Evolutionary conservation across 2,113 vertebrate genomes (phyloP), one percentile per base, ranked within the genome.

Genomic region (Tachysurus fulvidraco): DNA sequence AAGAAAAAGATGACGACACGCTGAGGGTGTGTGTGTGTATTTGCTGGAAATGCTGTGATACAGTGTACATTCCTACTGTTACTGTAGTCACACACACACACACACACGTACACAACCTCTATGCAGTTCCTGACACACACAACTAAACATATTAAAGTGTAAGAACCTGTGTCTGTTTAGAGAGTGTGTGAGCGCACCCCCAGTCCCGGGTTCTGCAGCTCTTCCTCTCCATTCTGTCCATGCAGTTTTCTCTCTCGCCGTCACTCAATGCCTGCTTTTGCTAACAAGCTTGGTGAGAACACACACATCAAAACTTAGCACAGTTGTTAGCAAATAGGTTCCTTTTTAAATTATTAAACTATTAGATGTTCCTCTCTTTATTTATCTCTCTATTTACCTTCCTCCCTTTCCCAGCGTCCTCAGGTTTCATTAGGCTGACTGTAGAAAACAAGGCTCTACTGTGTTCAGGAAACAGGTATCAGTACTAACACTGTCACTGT

Each of bases 371-470:
- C 59, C 2, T n/a, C 59, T 9, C 59, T 25, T 1, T 60, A 21
- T 60, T 21, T 60, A 5, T 30, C 76, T 55, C 3, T 25, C 81
- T 65, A 25, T 19, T 54, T 44, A 78, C 84, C 10, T 30, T 57
- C 83, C 88, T 83, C 59, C 88, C 74, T 88, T 50, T 88, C 57
- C 85, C 89, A 99, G 98, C 96, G 25, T 96, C 97, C 6, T 97
- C 96, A 11, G 97, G 95, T 91, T 98, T 99, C 94, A 98, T 97
- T 91, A 93, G 52, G 52, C 92, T 98, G 91, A 94, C 94, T 3
- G 85, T 99, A 93, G 95, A 98, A 89, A 93, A 97, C 92, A 99
- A 98, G 94, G 95, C 94, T 89, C 93, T 94, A 71, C 95, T 97
- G 92, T 98, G 97, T 93, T 92, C 92, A 69, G 92, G 93, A 90